Base-by-base conservation (phyloP, 2,113 vertebrate species). In the Pollimyrus isidori region DNA sequence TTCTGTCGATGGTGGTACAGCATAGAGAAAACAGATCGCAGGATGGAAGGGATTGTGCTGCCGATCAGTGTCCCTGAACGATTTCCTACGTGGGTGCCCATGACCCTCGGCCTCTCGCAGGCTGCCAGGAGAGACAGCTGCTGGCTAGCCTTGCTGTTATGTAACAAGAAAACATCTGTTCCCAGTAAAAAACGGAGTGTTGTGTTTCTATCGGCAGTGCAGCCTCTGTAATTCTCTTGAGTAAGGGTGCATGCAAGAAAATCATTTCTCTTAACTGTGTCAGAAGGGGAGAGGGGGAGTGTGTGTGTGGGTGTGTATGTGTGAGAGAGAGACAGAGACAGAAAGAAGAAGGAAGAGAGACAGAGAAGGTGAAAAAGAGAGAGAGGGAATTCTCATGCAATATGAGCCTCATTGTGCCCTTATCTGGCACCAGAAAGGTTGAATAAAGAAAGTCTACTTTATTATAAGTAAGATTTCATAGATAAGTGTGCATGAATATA, bases 161-260 rank as follows among this genome's bases (percentile, higher is more conserved):
- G 94, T 89, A 96, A 96, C 88, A 9, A 88, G 52, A 90, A 89
- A 89, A 92, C 94, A 95, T 95, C 93, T 95, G 94, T 89, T 95
- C 93, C 76, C 89, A 90, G 93, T 94, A 91, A 92, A 94, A 93
- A 93, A 89, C 88, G 85, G 49, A 88, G 92, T 90, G 90, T 90
- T 62, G 91, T 89, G 82, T 91, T 91, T 91, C 92, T 89, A 91
- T 90, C 91, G 90, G 89, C 46, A 17, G 85, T 85, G 92, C 87
- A 88, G 92, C 92, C 91, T 91, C 90, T 86, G n/a, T 93, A 93
- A 39, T 93, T 94, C 93, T 80, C 35, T 83, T 23, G 50, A 58
- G 49, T 48, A 52, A 65, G 89, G 89, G 94, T 89, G 93, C 95
- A 95, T 94, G 95, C 93, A 92, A 93, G 89, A 88, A 87, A 90